Base-by-base conservation (phyloP, 2,888 invertebrate species). In the Drosophila kambysellisi region DNA sequence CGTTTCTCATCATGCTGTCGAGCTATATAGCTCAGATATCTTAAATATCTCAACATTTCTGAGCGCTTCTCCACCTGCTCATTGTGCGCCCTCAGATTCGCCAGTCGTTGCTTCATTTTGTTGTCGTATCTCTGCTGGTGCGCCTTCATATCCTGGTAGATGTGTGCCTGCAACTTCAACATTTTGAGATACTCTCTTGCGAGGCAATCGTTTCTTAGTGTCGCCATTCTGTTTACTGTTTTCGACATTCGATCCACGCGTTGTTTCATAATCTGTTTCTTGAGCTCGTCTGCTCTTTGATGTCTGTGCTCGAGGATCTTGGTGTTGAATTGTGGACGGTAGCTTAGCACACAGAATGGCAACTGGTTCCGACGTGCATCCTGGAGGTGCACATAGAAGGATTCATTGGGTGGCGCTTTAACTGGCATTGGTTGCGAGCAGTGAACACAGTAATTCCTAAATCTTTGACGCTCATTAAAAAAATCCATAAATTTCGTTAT, bases 11-110 rank as follows among this genome's bases (percentile, higher is more conserved):
- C 60, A 6, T 81, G 60, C 15, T 63, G 46, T 7, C 15, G 33
- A 0, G 73, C 77, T 20, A 79, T 59, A 6, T 33, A 17, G 0
- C 39, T 52, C 29, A 79, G 48, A 48, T 81, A 76, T 30, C 52
- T 63, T 0, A 63, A 29, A 20, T 66, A 76, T 11, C 53, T 56
- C 20, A 70, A 5, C 1, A 77, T 17, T 12, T 70, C 54, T 2
- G 41, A 50, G 3, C 63, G 65, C 4, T 41, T 32, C 9, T 53
- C 29, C 51, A 66, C 68, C 56, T 56, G 66, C 0, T n/a, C 54
- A 32, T 83, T 71, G 57, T 82, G 74, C 1, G 33, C 32, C 4
- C 29, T 20, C 8, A 80, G 46, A 0, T 8, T 37, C 6, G 43
- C 15, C 8, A 60, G 50, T 5, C 63, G 64, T 25, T 32, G n/a